These are phyloP conservation scores for Amazona guildingii DNA, from an alignment of 2,113 vertebrate genomes.

Conservation along the genomic window DNA sequence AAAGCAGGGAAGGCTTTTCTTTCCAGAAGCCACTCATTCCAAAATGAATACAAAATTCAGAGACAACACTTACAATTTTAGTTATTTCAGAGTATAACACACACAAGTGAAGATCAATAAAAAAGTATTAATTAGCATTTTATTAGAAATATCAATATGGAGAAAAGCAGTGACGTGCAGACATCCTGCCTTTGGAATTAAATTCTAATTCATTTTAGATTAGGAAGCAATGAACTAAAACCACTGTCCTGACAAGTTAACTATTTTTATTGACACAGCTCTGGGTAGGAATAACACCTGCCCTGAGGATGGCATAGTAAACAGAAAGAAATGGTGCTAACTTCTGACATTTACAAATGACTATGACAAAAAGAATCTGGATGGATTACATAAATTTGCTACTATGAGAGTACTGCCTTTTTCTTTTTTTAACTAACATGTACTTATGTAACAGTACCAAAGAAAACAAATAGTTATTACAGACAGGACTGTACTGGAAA, in stretches of 20 bases:
- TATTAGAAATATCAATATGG: conserved; percentile 16
- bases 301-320: background rate
- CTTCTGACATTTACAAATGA: background rate
- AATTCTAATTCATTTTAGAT: conserved; percentile 31
- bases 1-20: background rate
- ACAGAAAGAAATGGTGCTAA: background rate
- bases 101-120: background rate
- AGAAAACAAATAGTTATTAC: conserved; percentile 11
- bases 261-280: background rate
- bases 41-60: background rate
- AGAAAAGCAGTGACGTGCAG: background rate
- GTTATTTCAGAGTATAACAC: background rate
- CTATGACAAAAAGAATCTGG: background rate
- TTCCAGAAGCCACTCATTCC: background rate
- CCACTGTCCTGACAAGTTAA: background rate
- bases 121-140: conserved; percentile 53
- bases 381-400: background rate
- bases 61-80: background rate
- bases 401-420: background rate
- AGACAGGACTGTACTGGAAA: conserved; percentile 17
- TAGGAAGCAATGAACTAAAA: conserved; percentile 32
- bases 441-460: background rate
- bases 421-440: background rate
- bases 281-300: background rate
- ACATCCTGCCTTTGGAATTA: conserved; percentile 9